These are phyloP conservation scores for Poecilia picta DNA, from an alignment of 2,797 vertebrate genomes.

Conservation along the genomic window DNA sequence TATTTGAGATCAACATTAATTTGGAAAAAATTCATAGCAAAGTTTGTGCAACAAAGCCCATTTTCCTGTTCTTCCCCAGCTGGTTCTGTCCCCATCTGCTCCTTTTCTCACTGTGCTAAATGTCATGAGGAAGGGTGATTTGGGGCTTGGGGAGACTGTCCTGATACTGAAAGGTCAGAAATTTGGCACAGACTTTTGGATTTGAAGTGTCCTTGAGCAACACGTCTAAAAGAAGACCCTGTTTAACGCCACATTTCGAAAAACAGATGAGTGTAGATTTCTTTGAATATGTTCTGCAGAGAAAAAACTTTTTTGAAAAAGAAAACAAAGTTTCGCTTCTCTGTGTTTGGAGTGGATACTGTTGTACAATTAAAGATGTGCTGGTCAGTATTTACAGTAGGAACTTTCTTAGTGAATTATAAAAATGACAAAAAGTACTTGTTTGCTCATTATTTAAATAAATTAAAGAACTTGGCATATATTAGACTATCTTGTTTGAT, in stretches of 20 bases:
- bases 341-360: slow-evolving; percentile 31
- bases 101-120: slow-evolving; percentile 69
- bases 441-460: neutral
- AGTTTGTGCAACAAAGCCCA: slow-evolving; percentile 26
- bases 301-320: slow-evolving; percentile 12
- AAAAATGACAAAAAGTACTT: neutral
- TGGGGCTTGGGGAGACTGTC: slow-evolving; percentile 61
- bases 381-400: slow-evolving; percentile 16
- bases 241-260: slow-evolving; percentile 6
- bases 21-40: slow-evolving; percentile 1
- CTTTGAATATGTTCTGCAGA: slow-evolving; percentile 12
- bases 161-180: slow-evolving; percentile 71
- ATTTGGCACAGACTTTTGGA: slow-evolving; percentile 58
- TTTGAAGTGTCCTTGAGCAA: slow-evolving; percentile 64
- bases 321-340: slow-evolving; percentile 40
- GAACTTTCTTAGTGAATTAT: neutral
- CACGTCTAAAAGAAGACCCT: slow-evolving; percentile 29
- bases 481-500: neutral
- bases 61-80: slow-evolving; percentile 50
- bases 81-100: slow-evolving; percentile 53
- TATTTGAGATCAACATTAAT: neutral
- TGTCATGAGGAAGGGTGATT: slow-evolving; percentile 67
- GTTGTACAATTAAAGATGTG: slow-evolving; percentile 62
- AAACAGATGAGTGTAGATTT: slow-evolving; percentile 21
- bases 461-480: neutral